Percentiles rank a stretch among this genome's conserved stretches.
Conservation (phyloP, 2,888 invertebrate species). For the Alloscopus bannaensis region DNA sequence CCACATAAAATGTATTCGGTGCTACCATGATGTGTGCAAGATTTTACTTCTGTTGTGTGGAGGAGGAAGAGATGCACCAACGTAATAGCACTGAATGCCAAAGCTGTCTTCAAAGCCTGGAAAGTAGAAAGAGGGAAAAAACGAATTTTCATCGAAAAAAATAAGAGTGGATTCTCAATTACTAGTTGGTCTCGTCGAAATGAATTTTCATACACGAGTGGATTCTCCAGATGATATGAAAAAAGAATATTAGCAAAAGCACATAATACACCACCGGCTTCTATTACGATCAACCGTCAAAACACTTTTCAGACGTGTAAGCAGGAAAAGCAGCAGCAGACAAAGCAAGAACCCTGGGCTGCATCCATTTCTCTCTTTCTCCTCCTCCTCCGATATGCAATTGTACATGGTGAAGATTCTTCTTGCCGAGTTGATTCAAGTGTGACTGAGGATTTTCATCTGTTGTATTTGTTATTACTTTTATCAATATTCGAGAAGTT, state of each 20-base stretch:
- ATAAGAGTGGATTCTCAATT: too few relatives aligned
- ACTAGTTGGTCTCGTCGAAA: neutral
- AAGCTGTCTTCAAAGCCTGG: too few relatives aligned
- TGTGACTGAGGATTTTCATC: constrained; percentile 65
- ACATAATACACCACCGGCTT: neutral
- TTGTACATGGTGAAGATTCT: constrained; percentile 20
- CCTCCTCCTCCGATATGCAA: constrained; percentile 6
- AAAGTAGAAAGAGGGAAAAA: neutral
- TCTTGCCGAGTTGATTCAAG: constrained; percentile 53
- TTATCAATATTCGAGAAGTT: constrained; percentile 68
- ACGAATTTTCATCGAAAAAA: too few relatives aligned
- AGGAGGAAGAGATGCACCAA: neutral
- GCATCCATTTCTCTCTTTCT: constrained; percentile 1
- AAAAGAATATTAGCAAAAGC: neutral
- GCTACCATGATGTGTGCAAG: neutral
- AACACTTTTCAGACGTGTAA: neutral
- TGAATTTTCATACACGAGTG: constrained; percentile 15
- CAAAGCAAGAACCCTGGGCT: neutral
- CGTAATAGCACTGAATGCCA: neutral
- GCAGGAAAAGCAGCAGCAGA: neutral
- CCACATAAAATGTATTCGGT: neutral
- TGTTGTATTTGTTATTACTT: constrained; percentile 69
- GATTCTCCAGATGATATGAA: too few relatives aligned
- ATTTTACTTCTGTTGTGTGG: neutral
- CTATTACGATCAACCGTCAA: constrained; percentile 46